Percentiles rank a stretch among this genome's conserved stretches.
These are phyloP conservation scores for Cynoglossus semilaevis DNA, from an alignment of 2,113 vertebrate genomes.

Conservation along the genomic window DNA sequence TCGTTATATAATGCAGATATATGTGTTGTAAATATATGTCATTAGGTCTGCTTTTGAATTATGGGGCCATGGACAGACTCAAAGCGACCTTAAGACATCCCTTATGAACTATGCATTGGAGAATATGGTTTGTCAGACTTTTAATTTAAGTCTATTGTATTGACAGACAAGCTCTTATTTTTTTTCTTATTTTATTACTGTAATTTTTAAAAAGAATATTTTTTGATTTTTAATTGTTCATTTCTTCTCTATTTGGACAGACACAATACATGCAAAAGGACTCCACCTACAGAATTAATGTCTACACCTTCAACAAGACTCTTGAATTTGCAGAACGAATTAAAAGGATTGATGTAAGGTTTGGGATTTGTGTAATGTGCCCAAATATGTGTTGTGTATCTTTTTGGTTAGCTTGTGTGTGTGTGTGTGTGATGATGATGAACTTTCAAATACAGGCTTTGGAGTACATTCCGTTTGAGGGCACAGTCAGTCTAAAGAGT, in stretches of 20 bases:
- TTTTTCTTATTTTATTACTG: no score
- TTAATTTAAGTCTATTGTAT: neutral
- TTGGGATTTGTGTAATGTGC: neutral
- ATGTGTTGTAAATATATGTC: neutral
- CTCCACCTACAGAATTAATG: conserved; percentile 90
- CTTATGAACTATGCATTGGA: conserved; percentile 83
- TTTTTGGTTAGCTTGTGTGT: neutral
- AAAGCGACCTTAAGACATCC: conserved; percentile 82
- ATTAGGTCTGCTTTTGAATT: conserved; percentile 93
- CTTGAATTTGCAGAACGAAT: conserved; percentile 87
- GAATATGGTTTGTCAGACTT: conserved; percentile 79
- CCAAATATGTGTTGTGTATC: neutral
- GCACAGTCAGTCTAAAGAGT: conserved; percentile 89
- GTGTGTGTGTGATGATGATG: no score
- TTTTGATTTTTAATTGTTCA: conserved; percentile 5
- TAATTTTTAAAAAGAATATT: neutral
- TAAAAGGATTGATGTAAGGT: conserved; percentile 89
- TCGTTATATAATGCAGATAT: neutral
- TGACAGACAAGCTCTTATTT: no score
- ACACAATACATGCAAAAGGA: conserved; percentile 82
- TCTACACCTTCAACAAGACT: conserved; percentile 96
- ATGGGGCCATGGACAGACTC: conserved; percentile 89
- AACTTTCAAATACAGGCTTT: conserved; percentile 75
- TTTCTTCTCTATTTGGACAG: conserved; percentile 67
- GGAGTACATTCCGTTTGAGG: conserved; percentile 92